phyloP scores from a whole-genome alignment of 2,888 invertebrate genomes.

The Drosophila peninsularis region DNA sequence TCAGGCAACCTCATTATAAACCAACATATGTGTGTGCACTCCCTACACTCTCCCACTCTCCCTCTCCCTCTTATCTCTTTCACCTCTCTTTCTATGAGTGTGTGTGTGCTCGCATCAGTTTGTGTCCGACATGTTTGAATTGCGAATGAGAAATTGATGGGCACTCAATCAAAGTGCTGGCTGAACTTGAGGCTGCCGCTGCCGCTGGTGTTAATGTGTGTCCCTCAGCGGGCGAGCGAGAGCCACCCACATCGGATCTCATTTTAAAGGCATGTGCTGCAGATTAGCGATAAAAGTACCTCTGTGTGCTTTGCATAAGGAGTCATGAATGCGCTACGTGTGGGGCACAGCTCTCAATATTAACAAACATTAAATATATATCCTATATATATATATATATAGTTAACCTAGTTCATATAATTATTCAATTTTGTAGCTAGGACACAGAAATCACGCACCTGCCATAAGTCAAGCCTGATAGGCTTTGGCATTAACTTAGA shows the following conservation, averaged over 20 bases:
- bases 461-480: slow-evolving; percentile 54
- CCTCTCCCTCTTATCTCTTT: not conserved
- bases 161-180: slow-evolving; percentile 76
- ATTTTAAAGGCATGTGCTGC: slow-evolving; percentile 44
- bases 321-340: slow-evolving; percentile 3
- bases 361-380: not conserved
- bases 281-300: slow-evolving; percentile 50
- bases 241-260: not conserved
- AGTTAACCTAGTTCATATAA: too few relatives aligned
- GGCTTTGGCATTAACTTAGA: slow-evolving; percentile 52
- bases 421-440: slow-evolving; percentile 14
- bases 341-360: not conserved
- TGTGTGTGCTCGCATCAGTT: slow-evolving; percentile 48
- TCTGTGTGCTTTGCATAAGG: slow-evolving; percentile 11
- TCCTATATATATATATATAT: too few relatives aligned
- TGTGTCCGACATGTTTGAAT: slow-evolving; percentile 77
- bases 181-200: slow-evolving; percentile 27
- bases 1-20: slow-evolving; percentile 54
- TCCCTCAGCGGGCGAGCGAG: slow-evolving; percentile 32
- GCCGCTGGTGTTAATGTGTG: slow-evolving; percentile 60
- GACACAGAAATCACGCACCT: slow-evolving; percentile 40
- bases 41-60: not conserved
- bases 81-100: not conserved
- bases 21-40: slow-evolving; percentile 27
- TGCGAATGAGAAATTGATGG: slow-evolving; percentile 80